Evolutionary conservation across 2,113 vertebrate genomes (phyloP), one percentile per base, ranked within the genome.

Genomic region (Zosterops lateralis): DNA sequence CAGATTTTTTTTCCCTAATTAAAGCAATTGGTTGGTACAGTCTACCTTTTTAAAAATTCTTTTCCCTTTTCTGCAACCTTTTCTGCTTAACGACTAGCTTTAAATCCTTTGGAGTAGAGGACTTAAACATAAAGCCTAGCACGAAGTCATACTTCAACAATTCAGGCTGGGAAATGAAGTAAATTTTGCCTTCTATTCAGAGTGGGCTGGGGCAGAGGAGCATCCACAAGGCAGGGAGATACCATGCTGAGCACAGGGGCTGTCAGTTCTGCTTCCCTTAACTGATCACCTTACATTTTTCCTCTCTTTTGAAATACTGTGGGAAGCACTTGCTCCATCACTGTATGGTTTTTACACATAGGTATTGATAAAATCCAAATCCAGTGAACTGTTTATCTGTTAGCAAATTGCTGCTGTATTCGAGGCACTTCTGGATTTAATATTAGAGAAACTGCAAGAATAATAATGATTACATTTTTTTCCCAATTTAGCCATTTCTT

Each of bases 101-200:
- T 97, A 97, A 97, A 96, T 94, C 87, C 89, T 96, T 93, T 75
- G 40, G 71, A 92, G 78, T 40, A 20, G 51, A 96, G 60, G 29
- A 54, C 73, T 89, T 76, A 82, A 58, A 85, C 28, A 36, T 66
- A 90, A 94, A 85, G 45, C 79, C 65, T 61, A 34, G 54, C 47
- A 72, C 17, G 5, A 84, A 92, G 82, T 90, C 84, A 6, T 47
- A 87, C 50, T 91, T 93, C 83, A 95, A 79, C 89, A 83, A 45
- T 86, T 96, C 86, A 70, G 67, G 22, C 62, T 36, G 57, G 68
- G 94, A 94, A 96, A 96, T 92, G n/a, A 60, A 96, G 94, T 83
- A 86, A 90, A 96, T 96, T 95, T 94, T 94, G 89, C 90, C 81
- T 93, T 92, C 92, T 95, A 2, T 89, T 92, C 82, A 64, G 75